A percentile compares a stretch with the other conserved stretches of the same genome.
Conservation (phyloP, 2,888 invertebrate genomes). For the Hipparchia semele region DNA sequence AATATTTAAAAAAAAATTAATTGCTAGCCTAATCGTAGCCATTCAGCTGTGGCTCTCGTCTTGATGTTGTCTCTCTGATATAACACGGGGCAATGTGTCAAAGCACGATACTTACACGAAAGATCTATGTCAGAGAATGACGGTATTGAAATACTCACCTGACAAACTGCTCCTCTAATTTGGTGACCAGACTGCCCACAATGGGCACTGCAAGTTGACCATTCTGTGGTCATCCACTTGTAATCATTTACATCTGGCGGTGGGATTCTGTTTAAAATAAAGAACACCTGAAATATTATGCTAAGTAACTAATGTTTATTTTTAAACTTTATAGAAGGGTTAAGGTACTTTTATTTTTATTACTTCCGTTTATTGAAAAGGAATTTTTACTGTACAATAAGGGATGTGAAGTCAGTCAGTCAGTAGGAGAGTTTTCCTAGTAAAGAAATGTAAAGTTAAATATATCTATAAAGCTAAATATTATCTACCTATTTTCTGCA, state of each 20-base stretch:
- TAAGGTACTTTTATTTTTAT: background rate
- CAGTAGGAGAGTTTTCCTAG: no score
- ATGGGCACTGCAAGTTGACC: conserved; percentile 93
- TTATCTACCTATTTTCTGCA: conserved; percentile 47
- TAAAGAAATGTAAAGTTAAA: background rate
- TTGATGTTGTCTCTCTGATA: no score
- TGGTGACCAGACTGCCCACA: conserved; percentile 91
- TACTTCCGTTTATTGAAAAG: no score
- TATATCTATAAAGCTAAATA: conserved; percentile 9
- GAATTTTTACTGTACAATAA: no score
- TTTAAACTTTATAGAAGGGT: background rate
- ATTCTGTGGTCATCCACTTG: conserved; percentile 91
- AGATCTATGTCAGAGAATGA: background rate
- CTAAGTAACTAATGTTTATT: conserved; percentile 15
- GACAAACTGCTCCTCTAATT: conserved; percentile 88
- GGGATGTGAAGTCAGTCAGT: no score
- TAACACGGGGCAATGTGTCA: no score
- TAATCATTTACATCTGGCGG: conserved; percentile 77
- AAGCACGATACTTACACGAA: no score
- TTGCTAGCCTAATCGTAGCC: no score
- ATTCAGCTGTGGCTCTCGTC: no score
- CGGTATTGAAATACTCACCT: conserved; percentile 72
- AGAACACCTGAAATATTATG: background rate
- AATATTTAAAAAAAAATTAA: no score
- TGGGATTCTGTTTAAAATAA: conserved; percentile 49